Percentiles rank a stretch among this genome's conserved stretches.
Conservation (phyloP, 64 coral and sea anemone species). For the Pachyseris speciosa region DNA sequence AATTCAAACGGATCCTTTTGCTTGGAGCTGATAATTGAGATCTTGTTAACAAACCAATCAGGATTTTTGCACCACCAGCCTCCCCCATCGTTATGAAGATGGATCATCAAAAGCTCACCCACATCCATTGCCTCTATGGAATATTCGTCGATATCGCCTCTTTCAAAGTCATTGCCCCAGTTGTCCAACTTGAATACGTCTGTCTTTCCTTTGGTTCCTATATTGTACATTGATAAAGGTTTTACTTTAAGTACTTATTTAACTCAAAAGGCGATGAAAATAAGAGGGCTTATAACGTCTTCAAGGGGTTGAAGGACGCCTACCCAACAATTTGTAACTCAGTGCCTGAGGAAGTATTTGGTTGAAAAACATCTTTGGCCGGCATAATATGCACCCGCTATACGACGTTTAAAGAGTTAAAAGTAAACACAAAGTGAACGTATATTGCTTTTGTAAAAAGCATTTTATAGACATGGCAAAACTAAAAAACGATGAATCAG, state of each 20-base stretch:
- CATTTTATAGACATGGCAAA: too few relatives aligned
- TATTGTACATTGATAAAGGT: not conserved
- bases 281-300: too few relatives aligned
- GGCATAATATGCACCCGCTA: too few relatives aligned
- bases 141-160: constrained; percentile 56
- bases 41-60: constrained; percentile 81
- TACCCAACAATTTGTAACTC: too few relatives aligned
- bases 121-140: constrained; percentile 34
- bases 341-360: too few relatives aligned
- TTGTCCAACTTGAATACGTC: constrained; percentile 37
- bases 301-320: too few relatives aligned
- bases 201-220: constrained; percentile 66
- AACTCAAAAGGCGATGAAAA: not conserved
- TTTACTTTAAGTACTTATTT: not conserved
- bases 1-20: constrained; percentile 59
- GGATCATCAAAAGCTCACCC: constrained; percentile 52
- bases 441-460: too few relatives aligned
- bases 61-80: constrained; percentile 44
- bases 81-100: constrained; percentile 46
- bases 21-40: constrained; percentile 18
- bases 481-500: too few relatives aligned
- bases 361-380: too few relatives aligned
- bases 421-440: too few relatives aligned
- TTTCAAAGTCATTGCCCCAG: constrained; percentile 68
- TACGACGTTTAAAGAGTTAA: too few relatives aligned